A percentile compares a stretch with the other conserved stretches of the same genome.
These are phyloP conservation scores for Steinernema carpocapsae DNA, from an alignment of 2,888 invertebrate genomes.

Conservation along the genomic window DNA sequence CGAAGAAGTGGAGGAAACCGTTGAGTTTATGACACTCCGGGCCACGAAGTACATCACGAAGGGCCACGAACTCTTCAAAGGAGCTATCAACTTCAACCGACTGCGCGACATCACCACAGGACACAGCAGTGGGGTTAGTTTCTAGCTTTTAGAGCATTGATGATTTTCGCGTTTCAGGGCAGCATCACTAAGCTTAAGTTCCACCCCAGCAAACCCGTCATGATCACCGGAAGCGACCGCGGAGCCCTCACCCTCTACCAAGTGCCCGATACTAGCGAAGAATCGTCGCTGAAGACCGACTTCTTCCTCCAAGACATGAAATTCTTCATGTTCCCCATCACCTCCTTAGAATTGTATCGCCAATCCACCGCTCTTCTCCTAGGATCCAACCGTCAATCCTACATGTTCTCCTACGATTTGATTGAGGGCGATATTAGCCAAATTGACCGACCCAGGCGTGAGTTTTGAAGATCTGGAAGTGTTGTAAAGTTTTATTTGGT, in stretches of 20 bases:
- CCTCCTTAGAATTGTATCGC: conserved; percentile 42
- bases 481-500: conserved; percentile 22
- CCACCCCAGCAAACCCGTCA: conserved; percentile 48
- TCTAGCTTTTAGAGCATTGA: no score
- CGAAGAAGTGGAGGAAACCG: conserved; percentile 22
- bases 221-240: conserved; percentile 39
- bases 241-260: conserved; percentile 43
- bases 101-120: conserved; percentile 17
- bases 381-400: conserved; percentile 37
- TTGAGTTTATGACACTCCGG: not conserved
- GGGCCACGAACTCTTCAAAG: conserved; percentile 9
- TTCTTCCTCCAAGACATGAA: conserved; percentile 48
- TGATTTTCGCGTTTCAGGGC: conserved; percentile 37
- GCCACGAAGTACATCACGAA: conserved; percentile 28
- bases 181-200: conserved; percentile 43
- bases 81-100: not conserved
- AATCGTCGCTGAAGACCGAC: conserved; percentile 37
- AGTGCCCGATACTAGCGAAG: conserved; percentile 39
- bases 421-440: conserved; percentile 32
- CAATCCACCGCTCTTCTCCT: conserved; percentile 43
- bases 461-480: conserved; percentile 23
- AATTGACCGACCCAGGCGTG: conserved; percentile 10
- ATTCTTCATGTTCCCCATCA: conserved; percentile 40
- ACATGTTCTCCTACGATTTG: conserved; percentile 43
- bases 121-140: not conserved